Percentiles rank a stretch among this genome's conserved stretches.
These are phyloP conservation scores for Syngnathoides biaculeatus DNA, from an alignment of 2,113 vertebrate species.

Conservation along the genomic window DNA sequence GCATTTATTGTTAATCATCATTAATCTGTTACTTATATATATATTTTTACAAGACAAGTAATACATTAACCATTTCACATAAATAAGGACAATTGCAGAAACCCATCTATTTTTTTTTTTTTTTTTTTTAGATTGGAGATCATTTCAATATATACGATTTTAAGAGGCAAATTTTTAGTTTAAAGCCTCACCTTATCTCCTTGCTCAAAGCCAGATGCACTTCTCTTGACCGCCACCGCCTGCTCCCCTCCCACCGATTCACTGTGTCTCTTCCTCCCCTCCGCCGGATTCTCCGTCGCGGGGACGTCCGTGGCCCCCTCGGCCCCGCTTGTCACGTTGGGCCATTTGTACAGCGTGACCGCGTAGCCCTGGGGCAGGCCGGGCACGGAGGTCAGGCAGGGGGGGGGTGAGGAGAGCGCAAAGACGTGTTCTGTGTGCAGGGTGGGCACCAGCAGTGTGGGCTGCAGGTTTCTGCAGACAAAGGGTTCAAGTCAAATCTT, in stretches of 20 bases:
- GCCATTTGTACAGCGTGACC: conserved; percentile 77
- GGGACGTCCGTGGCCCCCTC: conserved; percentile 12
- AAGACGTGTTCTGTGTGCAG: conserved; percentile 52
- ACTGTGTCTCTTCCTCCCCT: conserved; percentile 52
- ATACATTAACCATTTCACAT: too few species aligned
- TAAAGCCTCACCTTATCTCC: conserved; percentile 39
- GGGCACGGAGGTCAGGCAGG: conserved; percentile 73
- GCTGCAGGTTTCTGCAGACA: neutral
- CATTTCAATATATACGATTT: neutral
- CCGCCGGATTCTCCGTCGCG: conserved; percentile 10
- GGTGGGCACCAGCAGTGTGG: conserved; percentile 21
- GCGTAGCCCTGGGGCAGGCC: conserved; percentile 79
- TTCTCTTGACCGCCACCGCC: conserved; percentile 48
- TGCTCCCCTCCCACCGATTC: conserved; percentile 58
- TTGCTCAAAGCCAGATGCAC: conserved; percentile 33
- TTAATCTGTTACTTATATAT: too few species aligned
- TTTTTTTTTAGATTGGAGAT: too few species aligned
- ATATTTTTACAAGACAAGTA: too few species aligned
- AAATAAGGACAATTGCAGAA: too few species aligned
- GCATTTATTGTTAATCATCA: too few species aligned
- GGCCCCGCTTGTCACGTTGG: neutral
- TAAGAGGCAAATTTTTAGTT: neutral
- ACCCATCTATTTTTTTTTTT: too few species aligned
- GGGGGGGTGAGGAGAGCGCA: conserved; percentile 51
- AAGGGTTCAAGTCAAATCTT: neutral